Evolutionary conservation across 2,888 invertebrate species (phyloP).

Genomic region (Apamea sordens): DNA sequence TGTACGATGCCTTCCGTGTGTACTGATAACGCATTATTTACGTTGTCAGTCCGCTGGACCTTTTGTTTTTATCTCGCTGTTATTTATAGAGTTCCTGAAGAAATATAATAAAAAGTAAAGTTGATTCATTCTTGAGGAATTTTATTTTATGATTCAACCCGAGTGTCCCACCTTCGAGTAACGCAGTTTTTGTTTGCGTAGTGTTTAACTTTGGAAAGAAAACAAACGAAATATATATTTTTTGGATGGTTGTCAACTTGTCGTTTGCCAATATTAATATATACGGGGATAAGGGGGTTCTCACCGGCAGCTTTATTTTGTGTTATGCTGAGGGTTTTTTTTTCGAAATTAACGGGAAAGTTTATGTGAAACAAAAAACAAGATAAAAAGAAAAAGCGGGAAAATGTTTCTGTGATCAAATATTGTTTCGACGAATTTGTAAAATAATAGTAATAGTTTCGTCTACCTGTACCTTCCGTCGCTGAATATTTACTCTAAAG

Average conservation of each 20-base stretch:
- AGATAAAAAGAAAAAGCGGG: conserved; percentile 8
- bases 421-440: conserved; percentile 21
- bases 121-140: conserved; percentile 70
- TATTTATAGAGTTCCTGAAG: conserved; percentile 73
- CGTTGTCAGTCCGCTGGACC: conserved; percentile 74
- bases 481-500: not conserved
- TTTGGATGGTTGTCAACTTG: conserved; percentile 80
- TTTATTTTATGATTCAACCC: conserved; percentile 70
- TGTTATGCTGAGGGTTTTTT: conserved; percentile 64
- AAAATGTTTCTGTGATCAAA: conserved; percentile 21
- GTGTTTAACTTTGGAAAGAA: conserved; percentile 66
- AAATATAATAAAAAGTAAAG: conserved; percentile 69
- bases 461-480: not conserved
- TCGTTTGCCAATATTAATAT: conserved; percentile 76
- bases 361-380: conserved; percentile 35
- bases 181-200: conserved; percentile 69
- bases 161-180: conserved; percentile 63
- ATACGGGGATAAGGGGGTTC: conserved; percentile 70
- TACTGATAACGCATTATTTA: conserved; percentile 82
- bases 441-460: not conserved
- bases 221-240: conserved; percentile 73
- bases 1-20: conserved; percentile 67
- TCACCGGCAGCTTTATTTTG: conserved; percentile 68
- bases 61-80: conserved; percentile 73
- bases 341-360: conserved; percentile 63